A percentile compares a stretch with the other conserved stretches of the same genome.
These are phyloP conservation scores for Emydoidea blandingii DNA, from an alignment of 2,797 vertebrate species.

Conservation along the genomic window DNA sequence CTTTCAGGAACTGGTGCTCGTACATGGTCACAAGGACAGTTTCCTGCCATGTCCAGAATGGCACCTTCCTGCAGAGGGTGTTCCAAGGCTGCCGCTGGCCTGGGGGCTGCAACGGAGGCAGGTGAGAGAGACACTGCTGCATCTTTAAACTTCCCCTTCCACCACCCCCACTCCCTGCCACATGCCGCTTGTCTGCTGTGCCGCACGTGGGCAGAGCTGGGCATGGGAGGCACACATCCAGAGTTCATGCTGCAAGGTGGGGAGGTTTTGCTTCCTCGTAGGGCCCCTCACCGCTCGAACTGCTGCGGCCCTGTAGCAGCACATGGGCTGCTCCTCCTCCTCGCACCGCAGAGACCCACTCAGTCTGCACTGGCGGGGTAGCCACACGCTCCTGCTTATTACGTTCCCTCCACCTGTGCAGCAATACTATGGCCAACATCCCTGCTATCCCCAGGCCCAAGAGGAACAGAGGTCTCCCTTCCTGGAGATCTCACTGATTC, in stretches of 20 bases:
- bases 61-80: constrained; percentile 92
- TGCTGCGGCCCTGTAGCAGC: no score
- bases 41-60: constrained; percentile 95
- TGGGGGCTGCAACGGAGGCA: constrained; percentile 90
- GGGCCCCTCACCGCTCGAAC: neutral
- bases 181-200: neutral
- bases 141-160: no score
- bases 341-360: neutral
- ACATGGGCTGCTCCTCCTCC: neutral
- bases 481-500: neutral
- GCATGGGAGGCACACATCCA: no score
- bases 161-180: no score
- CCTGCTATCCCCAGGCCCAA: no score
- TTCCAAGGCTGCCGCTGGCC: constrained; percentile 96
- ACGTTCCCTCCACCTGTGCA: no score
- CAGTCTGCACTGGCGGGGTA: neutral
- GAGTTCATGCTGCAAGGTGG: neutral
- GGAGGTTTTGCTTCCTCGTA: neutral
- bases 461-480: neutral
- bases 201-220: no score
- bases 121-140: constrained; percentile 80
- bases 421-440: neutral
- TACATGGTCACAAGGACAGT: constrained; percentile 90
- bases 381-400: neutral
- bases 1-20: constrained; percentile 95